Conservation (phyloP, 2,888 invertebrate species). For the Perizoma flavofasciatum region DNA sequence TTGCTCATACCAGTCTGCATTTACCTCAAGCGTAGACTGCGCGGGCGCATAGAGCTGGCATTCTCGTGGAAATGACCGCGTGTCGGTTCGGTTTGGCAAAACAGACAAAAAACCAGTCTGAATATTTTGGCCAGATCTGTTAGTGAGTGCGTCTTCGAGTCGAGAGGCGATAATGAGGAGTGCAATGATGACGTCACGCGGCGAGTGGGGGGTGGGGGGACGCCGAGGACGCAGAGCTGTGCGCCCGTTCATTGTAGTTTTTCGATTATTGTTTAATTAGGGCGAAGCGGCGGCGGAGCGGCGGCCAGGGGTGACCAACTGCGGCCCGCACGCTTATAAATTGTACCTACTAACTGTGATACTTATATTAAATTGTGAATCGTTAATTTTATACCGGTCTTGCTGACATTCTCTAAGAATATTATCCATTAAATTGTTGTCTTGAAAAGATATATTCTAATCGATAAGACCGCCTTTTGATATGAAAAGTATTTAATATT, state of each 20-base stretch:
- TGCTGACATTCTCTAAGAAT: no score
- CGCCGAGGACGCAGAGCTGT: conserved; percentile 74
- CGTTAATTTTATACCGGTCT: no score
- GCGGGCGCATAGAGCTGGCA: conserved; percentile 51
- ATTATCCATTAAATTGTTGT: no score
- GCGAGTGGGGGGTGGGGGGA: conserved; percentile 53
- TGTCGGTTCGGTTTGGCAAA: conserved; percentile 53
- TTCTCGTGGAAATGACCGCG: conserved; percentile 49
- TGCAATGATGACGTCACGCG: conserved; percentile 78
- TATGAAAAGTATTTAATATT: no score
- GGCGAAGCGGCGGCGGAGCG: conserved; percentile 83
- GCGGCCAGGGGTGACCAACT: conserved; percentile 69
- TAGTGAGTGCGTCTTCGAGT: conserved; percentile 68
- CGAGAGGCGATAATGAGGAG: conserved; percentile 80
- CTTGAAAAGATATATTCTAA: no score
- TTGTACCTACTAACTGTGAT: no score
- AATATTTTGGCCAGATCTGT: conserved; percentile 63
- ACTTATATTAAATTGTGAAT: no score
- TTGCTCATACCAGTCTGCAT: conserved; percentile 33
- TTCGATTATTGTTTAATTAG: conserved; percentile 85
- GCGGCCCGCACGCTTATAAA: conserved; percentile 58
- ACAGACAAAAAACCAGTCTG: conserved; percentile 59
- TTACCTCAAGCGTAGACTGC: conserved; percentile 43
- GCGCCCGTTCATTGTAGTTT: conserved; percentile 84
- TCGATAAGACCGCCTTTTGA: no score